Evolutionary conservation across 2,888 invertebrate genomes (phyloP).

Genomic region (Chrysotoxum bicinctum): DNA sequence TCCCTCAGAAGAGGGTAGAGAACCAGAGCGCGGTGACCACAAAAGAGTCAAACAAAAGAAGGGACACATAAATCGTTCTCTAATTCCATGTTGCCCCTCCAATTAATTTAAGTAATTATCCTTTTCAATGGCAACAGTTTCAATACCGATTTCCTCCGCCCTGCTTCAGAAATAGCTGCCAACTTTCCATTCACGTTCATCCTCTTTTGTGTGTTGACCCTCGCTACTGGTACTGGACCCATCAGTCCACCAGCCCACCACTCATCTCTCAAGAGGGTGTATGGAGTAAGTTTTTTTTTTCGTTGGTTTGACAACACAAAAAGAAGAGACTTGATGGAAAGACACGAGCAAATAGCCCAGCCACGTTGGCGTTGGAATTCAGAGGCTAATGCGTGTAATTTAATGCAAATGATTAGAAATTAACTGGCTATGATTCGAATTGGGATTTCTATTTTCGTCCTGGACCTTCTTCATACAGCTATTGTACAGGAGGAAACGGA

Average conservation of each 20-base stretch:
- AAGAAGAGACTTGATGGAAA: constrained; percentile 17
- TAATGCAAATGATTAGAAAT: constrained; percentile 72
- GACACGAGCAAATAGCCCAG: constrained; percentile 51
- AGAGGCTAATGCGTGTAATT: constrained; percentile 69
- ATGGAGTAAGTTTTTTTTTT: background rate
- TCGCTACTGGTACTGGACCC: constrained; percentile 8
- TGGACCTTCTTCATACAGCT: background rate
- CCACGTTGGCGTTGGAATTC: constrained; percentile 32
- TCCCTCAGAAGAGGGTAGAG: constrained; percentile 2
- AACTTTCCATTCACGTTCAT: constrained; percentile 59
- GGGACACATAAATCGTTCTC: constrained; percentile 71
- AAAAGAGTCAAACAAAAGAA: constrained; percentile 56
- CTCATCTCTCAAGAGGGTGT: constrained; percentile 24
- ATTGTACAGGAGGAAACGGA: constrained; percentile 7
- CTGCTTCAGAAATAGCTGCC: constrained; percentile 54
- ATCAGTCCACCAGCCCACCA: constrained; percentile 16
- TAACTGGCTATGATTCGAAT: constrained; percentile 64
- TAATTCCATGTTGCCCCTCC: constrained; percentile 72
- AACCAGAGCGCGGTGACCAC: constrained; percentile 14
- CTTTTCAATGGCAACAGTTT: constrained; percentile 73
- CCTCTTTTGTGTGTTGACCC: constrained; percentile 23
- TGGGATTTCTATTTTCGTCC: constrained; percentile 42
- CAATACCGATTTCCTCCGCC: constrained; percentile 64
- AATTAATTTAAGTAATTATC: constrained; percentile 73
- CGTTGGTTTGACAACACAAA: background rate